A percentile compares a stretch with the other conserved stretches of the same genome.
Evolutionary conservation across 2,113 vertebrate genomes (phyloP).

Genomic region (Scomber scombrus): DNA sequence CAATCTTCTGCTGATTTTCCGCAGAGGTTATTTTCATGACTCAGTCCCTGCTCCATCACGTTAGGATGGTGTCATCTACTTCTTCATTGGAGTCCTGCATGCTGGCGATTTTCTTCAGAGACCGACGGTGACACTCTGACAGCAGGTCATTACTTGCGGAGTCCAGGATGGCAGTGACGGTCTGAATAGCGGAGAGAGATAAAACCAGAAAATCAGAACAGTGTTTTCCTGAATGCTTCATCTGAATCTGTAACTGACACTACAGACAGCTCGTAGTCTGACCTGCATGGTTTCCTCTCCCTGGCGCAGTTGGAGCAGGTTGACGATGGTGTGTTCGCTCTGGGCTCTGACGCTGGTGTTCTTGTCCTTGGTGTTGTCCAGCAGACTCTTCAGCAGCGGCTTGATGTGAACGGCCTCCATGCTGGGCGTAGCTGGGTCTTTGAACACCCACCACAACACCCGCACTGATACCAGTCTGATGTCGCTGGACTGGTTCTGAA

Average conservation of each 20-base stretch:
- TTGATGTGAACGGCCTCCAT: constrained; percentile 91
- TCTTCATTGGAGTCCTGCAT: constrained; percentile 93
- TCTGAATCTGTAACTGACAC: background rate
- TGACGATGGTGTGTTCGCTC: constrained; percentile 96
- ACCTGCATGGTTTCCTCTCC: constrained; percentile 94
- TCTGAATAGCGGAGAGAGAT: constrained; percentile 75
- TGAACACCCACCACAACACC: constrained; percentile 98
- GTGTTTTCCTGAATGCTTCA: background rate
- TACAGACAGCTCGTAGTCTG: background rate
- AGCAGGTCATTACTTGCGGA: constrained; percentile 93
- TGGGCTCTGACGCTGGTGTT: constrained; percentile 96
- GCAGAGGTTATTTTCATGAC: constrained; percentile 18
- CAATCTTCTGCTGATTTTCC: constrained; percentile 32
- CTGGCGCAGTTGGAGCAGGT: constrained; percentile 91
- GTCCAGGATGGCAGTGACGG: constrained; percentile 92
- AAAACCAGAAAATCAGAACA: background rate
- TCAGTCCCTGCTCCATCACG: constrained; percentile 84
- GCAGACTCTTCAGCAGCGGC: constrained; percentile 94
- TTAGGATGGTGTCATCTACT: constrained; percentile 97
- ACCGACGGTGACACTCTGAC: constrained; percentile 92
- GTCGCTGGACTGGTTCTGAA: constrained; percentile 98
- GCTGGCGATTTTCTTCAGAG: constrained; percentile 93
- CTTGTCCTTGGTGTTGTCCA: constrained; percentile 99
- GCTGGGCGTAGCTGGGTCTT: constrained; percentile 84
- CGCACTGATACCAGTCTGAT: constrained; percentile 95